Base-by-base conservation (phyloP, 2,113 vertebrate species). In the Empidonax traillii region DNA sequence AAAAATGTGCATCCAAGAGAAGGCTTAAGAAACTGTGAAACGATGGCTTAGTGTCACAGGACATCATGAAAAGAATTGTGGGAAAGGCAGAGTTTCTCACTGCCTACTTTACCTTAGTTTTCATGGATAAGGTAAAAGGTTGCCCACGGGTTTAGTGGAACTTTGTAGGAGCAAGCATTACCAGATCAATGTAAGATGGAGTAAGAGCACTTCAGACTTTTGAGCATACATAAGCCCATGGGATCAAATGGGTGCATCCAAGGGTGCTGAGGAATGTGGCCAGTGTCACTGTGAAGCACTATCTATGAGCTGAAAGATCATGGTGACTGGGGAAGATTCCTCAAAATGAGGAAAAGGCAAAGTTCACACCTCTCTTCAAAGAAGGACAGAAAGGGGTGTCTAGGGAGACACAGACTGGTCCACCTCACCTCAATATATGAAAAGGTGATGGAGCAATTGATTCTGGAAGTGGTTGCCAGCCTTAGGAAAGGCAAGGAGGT, bases 161-260 rank as follows among this genome's bases (percentile, higher is more conserved):
- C 6, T 27, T 14, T 14, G 1, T 2, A 1, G 25, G n/a, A 61
- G 2, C 1, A 6, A 83, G 6, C 4, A 33, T 59, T 39, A 44
- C 0, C 33, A 74, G 31, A 89, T 24, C 16, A 84, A 4, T 2
- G 6, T 43, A 71, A 31, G 16, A 18, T 31, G n/a, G 14, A 66
- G 22, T 44, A 28, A 87, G 15, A 63, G 4, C 8, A 55, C 15
- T 74, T 69, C 12, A 30, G 7, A 58, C 20, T 51, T 18, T 12
- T 53, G 37, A 25, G 24, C 22, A 31, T 74, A 33, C 5, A 44
- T 12, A 74, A 37, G 27, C 33, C 12, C 22, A 49, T 41, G 55
- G 30, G 21, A 68, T 63, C 20, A 68, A 83, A 53, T 6, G 5
- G 2, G 1, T 39, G 4, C 18, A 52, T 27, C 31, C 33, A 58